Evolutionary conservation across 1,140 invertebrate genomes (phyloP), one percentile per base, ranked within the genome.

Genomic region (Nixonia krombeini): DNA sequence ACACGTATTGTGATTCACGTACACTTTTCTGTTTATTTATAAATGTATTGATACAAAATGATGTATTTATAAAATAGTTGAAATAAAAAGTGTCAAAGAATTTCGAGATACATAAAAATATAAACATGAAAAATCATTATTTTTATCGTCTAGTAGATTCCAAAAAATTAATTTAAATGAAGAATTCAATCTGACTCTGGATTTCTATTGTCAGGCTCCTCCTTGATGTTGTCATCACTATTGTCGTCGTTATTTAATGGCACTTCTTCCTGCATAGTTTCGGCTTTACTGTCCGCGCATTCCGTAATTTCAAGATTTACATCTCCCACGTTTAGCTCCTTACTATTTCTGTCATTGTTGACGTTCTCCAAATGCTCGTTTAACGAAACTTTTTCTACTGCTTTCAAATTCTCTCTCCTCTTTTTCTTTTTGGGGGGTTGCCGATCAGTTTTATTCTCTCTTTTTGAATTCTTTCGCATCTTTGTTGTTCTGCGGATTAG

Each of bases 81-180:
- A n/a, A n/a, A n/a, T n/a, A n/a, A n/a, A n/a, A n/a, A n/a, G n/a
- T n/a, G n/a, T n/a, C n/a, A n/a, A n/a, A n/a, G n/a, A n/a, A n/a
- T n/a, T n/a, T n/a, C n/a, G n/a, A 56, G 9, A 6, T 46, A 47
- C n/a, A 40, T 9, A 40, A n/a, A 5, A 40, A 5, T 40, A 40
- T 5, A 17, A 3, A 12, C 15, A 12, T 40, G 2, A 6, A 40
- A 17, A 17, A 37, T 37, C n/a, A 13, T 37, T 13, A 13, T 13
- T 37, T 9, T 13, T 37, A 10, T 40, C 7, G 17, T 17, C 12
- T 42, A 17, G 17, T 3, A 35, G n/a, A 10, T 10, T 21, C 10
- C 21, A 12, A 23, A 42, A 9, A 6, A 42, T 15, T 7, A n/a
- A 15, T 41, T 17, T 16, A 41, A 33, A 4, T 15, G n/a, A n/a